phyloP scores from a whole-genome alignment of 2,888 invertebrate genomes.

The Drosophila infuscata region DNA sequence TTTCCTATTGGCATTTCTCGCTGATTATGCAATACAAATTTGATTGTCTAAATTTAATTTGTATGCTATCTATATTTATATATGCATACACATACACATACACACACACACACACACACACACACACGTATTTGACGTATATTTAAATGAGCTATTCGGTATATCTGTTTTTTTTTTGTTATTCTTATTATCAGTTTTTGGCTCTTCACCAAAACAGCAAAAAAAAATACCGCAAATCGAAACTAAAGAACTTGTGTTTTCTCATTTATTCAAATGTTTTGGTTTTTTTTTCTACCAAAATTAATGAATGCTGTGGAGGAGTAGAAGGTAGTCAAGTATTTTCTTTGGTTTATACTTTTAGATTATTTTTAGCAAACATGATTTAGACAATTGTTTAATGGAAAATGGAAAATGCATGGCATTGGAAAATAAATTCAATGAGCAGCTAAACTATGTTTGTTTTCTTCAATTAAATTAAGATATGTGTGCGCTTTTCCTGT shows the following conservation, averaged over 20 bases:
- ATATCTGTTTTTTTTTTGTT: constrained; percentile 14
- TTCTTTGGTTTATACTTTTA: neutral
- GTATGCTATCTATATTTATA: constrained; percentile 32
- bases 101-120: neutral
- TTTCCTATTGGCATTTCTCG: constrained; percentile 30
- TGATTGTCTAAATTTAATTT: constrained; percentile 61
- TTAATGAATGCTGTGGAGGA: constrained; percentile 32
- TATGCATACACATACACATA: neutral
- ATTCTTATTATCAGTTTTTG: constrained; percentile 45
- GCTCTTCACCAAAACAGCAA: constrained; percentile 20
- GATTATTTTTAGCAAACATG: constrained; percentile 23
- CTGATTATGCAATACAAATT: constrained; percentile 46
- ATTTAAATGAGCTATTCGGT: constrained; percentile 18
- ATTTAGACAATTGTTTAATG: constrained; percentile 3
- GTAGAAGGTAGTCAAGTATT: neutral
- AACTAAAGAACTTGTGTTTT: constrained; percentile 48
- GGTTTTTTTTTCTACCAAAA: constrained; percentile 8
- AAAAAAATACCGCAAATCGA: constrained; percentile 21
- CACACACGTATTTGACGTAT: neutral
- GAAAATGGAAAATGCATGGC: neutral
- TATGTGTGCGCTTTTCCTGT: neutral
- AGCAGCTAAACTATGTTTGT: neutral
- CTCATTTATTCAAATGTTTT: constrained; percentile 10
- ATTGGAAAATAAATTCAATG: neutral
- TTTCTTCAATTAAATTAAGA: neutral